These are phyloP conservation scores for Onychomys torridus DNA, from an alignment of 2,797 vertebrate species.

Conservation along the genomic window DNA sequence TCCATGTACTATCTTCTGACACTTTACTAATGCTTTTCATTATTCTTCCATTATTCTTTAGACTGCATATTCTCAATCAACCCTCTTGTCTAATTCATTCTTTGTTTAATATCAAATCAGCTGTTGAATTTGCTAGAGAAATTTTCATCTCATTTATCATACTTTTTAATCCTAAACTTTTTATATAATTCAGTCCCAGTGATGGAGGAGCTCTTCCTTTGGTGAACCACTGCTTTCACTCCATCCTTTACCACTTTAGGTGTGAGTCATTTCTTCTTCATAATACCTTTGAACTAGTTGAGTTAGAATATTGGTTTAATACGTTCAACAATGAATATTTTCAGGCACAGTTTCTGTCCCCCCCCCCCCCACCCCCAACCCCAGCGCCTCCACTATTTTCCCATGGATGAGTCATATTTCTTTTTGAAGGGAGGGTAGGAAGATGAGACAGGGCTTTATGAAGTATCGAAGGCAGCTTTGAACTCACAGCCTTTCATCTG, in stretches of 20 bases:
- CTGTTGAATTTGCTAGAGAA: neutral
- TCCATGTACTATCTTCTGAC: neutral
- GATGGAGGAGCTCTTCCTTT: neutral
- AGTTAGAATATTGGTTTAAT: neutral
- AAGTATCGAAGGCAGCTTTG: neutral
- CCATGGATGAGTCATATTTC: neutral
- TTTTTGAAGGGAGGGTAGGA: neutral
- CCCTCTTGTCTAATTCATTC: neutral
- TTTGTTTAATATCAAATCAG: neutral
- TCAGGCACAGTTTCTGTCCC: neutral
- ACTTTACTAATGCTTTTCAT: no score
- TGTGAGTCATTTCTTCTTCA: neutral
- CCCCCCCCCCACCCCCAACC: no score
- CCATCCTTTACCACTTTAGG: neutral
- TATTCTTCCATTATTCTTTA: neutral
- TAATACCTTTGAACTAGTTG: neutral
- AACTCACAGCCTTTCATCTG: neutral
- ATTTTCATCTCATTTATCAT: neutral
- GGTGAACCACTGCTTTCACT: neutral
- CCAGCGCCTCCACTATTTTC: neutral
- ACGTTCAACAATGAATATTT: neutral
- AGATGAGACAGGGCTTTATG: neutral
- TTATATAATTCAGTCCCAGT: neutral
- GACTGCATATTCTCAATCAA: neutral
- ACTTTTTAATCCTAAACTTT: neutral